Evolutionary conservation across 2,797 vertebrate genomes (phyloP).

Genomic region (Chloroceryle amazona): DNA sequence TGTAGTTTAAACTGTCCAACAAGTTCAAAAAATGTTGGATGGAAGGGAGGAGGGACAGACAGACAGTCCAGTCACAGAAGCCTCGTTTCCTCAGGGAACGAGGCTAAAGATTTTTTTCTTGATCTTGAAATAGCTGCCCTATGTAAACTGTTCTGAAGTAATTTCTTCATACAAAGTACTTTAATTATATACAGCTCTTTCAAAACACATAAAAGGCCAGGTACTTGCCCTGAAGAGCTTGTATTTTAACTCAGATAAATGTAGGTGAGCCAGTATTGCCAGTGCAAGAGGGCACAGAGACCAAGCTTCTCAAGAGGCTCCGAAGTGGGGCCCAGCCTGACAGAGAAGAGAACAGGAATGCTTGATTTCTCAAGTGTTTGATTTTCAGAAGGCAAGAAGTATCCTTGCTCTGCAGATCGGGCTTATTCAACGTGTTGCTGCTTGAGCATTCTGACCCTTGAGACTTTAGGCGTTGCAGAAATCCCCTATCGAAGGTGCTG

Average conservation of each 20-base stretch:
- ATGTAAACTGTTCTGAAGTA: conserved; percentile 69
- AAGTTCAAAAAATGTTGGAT: conserved; percentile 65
- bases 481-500: background rate
- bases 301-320: background rate
- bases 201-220: conserved; percentile 71
- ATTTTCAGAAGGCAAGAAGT: background rate
- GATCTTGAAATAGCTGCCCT: conserved; percentile 72
- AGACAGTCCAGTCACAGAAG: conserved; percentile 60
- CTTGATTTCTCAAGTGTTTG: background rate
- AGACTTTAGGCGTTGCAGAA: background rate
- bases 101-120: conserved; percentile 69
- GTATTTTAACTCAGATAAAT: conserved; percentile 70
- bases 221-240: conserved; percentile 68
- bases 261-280: conserved; percentile 59
- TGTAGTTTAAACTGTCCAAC: conserved; percentile 43
- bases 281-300: conserved; percentile 52
- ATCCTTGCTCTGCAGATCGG: background rate
- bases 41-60: conserved; percentile 58
- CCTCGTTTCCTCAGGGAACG: conserved; percentile 49
- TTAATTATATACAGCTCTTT: conserved; percentile 70
- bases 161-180: conserved; percentile 72
- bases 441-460: background rate
- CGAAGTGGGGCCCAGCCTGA: background rate
- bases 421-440: background rate
- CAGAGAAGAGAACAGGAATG: background rate